Conservation (phyloP, 2,888 invertebrate genomes). For the Lapara coniferarum region DNA sequence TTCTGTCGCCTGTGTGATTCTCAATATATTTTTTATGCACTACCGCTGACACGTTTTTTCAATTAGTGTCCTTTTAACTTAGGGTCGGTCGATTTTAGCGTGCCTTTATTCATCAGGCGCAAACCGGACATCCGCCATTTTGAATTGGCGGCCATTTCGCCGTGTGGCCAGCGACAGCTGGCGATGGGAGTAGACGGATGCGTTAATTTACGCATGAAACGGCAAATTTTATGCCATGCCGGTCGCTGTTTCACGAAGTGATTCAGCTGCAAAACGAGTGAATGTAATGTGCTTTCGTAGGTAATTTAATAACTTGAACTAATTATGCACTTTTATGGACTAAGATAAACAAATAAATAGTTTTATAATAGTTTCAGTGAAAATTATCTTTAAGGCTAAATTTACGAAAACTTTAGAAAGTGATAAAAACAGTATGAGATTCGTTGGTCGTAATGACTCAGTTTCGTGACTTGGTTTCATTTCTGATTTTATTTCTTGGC, state of each 20-base stretch:
- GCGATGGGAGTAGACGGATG: slow-evolving; percentile 39
- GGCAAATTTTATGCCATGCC: slow-evolving; percentile 32
- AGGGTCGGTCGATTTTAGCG: slow-evolving; percentile 32
- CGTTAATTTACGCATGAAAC: slow-evolving; percentile 39
- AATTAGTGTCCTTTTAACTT: slow-evolving; percentile 40
- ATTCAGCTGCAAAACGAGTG: background rate
- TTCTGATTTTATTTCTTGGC: background rate
- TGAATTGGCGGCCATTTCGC: slow-evolving; percentile 37
- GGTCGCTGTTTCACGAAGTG: background rate
- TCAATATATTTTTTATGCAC: slow-evolving; percentile 15
- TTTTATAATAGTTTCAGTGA: background rate
- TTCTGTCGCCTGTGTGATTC: slow-evolving; percentile 3
- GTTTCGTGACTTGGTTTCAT: slow-evolving; percentile 7
- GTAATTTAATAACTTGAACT: background rate
- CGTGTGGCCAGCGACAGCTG: slow-evolving; percentile 36
- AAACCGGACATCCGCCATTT: slow-evolving; percentile 37
- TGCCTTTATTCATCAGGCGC: slow-evolving; percentile 43
- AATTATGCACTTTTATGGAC: background rate
- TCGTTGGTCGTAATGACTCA: background rate
- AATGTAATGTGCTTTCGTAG: background rate
- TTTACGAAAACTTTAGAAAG: slow-evolving; percentile 4
- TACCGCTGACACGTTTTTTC: slow-evolving; percentile 42
- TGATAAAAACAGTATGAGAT: slow-evolving; percentile 8
- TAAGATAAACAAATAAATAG: background rate
- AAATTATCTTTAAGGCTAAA: background rate